phyloP scores from a whole-genome alignment of 2,113 vertebrate species.

The Serilophus lunatus region DNA sequence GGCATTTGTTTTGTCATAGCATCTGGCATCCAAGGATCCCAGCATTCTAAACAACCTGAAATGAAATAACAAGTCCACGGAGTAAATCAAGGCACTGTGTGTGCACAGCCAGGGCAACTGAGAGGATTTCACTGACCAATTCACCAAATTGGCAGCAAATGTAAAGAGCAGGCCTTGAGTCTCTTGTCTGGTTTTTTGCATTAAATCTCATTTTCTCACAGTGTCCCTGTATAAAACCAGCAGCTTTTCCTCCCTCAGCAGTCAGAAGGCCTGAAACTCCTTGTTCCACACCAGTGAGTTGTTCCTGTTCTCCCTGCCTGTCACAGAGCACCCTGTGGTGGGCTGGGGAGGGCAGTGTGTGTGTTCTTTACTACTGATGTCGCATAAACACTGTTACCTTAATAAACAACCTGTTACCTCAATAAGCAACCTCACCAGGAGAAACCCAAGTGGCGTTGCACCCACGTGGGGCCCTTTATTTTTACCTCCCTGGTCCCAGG shows the following conservation, averaged over 20 bases:
- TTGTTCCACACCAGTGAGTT: not conserved
- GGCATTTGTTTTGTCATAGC: not conserved
- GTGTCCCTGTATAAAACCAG: not conserved
- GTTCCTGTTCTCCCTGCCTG: not conserved
- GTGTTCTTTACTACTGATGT: not conserved
- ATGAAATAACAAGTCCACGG: not conserved
- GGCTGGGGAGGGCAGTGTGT: not conserved
- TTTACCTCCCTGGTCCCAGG: not conserved
- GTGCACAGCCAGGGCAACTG: not conserved
- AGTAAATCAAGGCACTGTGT: not conserved
- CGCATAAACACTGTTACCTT: not conserved
- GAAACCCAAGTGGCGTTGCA: not conserved
- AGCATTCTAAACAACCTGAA: not conserved
- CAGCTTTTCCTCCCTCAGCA: not conserved
- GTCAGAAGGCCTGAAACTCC: not conserved
- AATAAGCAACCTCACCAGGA: not conserved
- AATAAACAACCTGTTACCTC: not conserved
- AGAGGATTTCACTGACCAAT: not conserved
- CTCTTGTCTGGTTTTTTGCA: not conserved
- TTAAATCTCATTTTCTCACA: not conserved
- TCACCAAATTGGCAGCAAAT: not conserved
- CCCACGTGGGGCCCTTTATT: not conserved
- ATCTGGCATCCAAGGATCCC: not conserved
- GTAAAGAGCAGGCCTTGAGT: not conserved
- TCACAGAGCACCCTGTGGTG: not conserved